Evolutionary conservation across 2,113 vertebrate genomes (phyloP), one percentile per base, ranked within the genome.

Genomic region (Amblyopsis rosae): DNA sequence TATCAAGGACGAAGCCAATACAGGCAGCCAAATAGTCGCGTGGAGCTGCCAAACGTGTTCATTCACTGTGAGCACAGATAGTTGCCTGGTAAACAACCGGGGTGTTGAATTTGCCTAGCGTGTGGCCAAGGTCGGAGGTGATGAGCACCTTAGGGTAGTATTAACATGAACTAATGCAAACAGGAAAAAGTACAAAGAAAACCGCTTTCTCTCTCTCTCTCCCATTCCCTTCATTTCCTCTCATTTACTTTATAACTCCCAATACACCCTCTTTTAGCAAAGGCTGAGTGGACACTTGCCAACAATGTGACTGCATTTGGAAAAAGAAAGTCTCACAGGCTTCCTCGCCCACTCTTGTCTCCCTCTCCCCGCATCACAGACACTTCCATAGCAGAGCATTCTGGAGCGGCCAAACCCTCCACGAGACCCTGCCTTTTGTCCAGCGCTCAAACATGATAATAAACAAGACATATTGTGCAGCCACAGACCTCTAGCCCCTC

Each of bases 241-340:
- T 65, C 12, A 48, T 51, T 70, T 71, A 72, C 56, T 71, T 79
- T 49, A 60, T 72, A 71, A 73, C 82, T 80, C 70, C 80, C 79
- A 80, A 80, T 84, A 86, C 77, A 75, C 69, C 74, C 85, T 74
- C 72, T 66, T 81, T 64, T 90, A 89, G 90, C 89, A 84, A 75
- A 77, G 75, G 73, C 73, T 49, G 45, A 69, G 50, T 3, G 74
- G 81, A 80, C 82, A 49, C 65, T 67, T 86, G 88, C 91, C 90
- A 91, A 90, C 89, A 87, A 90, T 87, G 86, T 87, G 82, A 90
- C 80, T 69, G 70, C 64, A 47, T 82, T 82, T 75, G 82, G 83
- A 15, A 90, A 90, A 91, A 89, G 83, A 84, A 88, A 90, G 87
- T 72, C 74, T 77, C 63, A 59, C 72, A 76, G 75, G 59, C 73